Evolutionary conservation across 2,888 invertebrate genomes (phyloP), one percentile per base, ranked within the genome.

Genomic region (Andrena chrysosceles): DNA sequence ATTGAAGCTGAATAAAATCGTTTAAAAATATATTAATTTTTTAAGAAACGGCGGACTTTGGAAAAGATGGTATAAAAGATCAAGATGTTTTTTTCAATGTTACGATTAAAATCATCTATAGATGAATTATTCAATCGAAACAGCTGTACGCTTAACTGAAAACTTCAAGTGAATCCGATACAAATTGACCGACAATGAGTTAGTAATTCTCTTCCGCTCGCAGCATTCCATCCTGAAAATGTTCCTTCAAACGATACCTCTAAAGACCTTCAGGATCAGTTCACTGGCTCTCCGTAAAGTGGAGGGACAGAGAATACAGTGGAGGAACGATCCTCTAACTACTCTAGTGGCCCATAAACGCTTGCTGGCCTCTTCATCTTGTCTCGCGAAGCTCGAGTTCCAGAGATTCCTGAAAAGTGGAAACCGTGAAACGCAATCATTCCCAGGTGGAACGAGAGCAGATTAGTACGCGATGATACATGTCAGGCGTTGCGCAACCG

Each of bases 371-470:
- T 20, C n/a, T 68, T 26, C 64, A 6, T 60, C 60, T 8, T 26
- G n/a, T 67, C 29, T 26, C n/a, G 74, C 54, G 64, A 20, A 4
- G 75, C 35, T 59, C 68, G 81, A 88, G 67, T 83, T 85, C 59
- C 70, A 72, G 72, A 78, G 64, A 88, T 80, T 67, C 71, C 79
- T 71, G 70, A 81, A 88, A 87, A 73, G 60, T 79, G 77, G 81
- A 79, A 77, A 82, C 81, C 78, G 79, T 81, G 86, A 81, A 85
- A 80, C 77, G 83, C 64, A 59, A 80, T 82, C 83, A 82, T 83
- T 80, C 64, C 63, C 23, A n/a, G 20, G 16, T 35, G 63, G n/a
- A 13, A n/a, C 8, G 56, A 29, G 63, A 20, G 60, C 48, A 68
- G 66, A 62, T 56, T 42, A 52, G 42, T 48, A 3, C 20, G 56